Evolutionary conservation across 2,113 vertebrate species (phyloP).

Genomic region (Cochlearius cochlearius): DNA sequence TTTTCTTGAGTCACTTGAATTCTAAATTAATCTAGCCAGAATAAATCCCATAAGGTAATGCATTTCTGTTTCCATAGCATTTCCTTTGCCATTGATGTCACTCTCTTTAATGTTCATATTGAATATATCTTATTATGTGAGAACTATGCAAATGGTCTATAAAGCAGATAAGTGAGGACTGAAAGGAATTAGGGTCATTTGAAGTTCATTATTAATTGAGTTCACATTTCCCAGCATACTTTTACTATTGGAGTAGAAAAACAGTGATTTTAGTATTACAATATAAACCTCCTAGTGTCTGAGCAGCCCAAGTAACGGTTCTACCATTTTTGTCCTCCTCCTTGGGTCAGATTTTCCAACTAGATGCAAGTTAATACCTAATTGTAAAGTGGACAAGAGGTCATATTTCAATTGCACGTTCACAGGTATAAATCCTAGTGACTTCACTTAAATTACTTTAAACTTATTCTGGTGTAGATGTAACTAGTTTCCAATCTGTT

Average conservation of each 20-base stretch:
- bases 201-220: neutral
- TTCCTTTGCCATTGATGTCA: neutral
- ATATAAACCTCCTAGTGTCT: neutral
- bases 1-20: neutral
- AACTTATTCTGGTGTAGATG: neutral
- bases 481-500: neutral
- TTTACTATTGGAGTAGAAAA: neutral
- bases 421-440: neutral
- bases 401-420: neutral
- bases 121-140: neutral
- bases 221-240: neutral
- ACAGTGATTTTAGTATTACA: neutral
- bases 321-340: neutral
- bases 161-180: neutral
- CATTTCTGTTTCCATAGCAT: neutral
- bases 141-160: neutral
- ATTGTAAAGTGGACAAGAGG: neutral
- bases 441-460: neutral
- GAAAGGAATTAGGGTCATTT: neutral
- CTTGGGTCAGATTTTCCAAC: neutral
- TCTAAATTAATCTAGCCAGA: neutral
- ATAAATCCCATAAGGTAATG: neutral
- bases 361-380: neutral
- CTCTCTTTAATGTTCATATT: neutral
- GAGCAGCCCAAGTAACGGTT: neutral